Percentiles rank a stretch among this genome's conserved stretches.
Evolutionary conservation across 2,797 vertebrate genomes (phyloP).

Genomic region (Orientallactaga sibirica): DNA sequence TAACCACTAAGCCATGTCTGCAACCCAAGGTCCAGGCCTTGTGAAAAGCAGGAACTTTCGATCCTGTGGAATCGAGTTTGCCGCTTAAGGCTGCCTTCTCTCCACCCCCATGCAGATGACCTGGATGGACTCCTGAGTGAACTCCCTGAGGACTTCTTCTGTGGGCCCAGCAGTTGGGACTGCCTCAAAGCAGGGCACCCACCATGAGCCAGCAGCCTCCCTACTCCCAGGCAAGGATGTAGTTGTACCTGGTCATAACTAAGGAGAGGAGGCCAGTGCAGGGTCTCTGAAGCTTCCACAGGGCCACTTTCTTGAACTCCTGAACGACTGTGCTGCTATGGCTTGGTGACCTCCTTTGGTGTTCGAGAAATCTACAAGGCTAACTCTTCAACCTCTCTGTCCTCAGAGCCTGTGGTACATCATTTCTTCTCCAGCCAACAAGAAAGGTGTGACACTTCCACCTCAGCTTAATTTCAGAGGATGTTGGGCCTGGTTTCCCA

Average conservation of each 20-base stretch:
- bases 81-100: background rate
- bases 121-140: constrained; percentile 95
- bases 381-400: background rate
- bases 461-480: background rate
- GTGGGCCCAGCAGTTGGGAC: background rate
- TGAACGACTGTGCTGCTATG: background rate
- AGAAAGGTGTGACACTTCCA: background rate
- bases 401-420: background rate
- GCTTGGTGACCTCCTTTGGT: background rate
- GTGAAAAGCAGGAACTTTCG: background rate
- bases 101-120: constrained; percentile 89
- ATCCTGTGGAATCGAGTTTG: background rate
- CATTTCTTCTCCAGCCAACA: background rate
- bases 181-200: constrained; percentile 47
- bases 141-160: constrained; percentile 92
- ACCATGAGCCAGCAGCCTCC: background rate
- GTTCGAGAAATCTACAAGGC: background rate
- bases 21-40: background rate
- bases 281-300: background rate
- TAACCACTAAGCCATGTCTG: no score
- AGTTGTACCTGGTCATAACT: background rate
- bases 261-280: background rate
- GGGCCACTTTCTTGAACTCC: background rate
- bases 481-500: background rate
- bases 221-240: background rate